These are phyloP conservation scores for Acanthopagrus latus DNA, from an alignment of 2,797 vertebrate genomes.

Conservation along the genomic window DNA sequence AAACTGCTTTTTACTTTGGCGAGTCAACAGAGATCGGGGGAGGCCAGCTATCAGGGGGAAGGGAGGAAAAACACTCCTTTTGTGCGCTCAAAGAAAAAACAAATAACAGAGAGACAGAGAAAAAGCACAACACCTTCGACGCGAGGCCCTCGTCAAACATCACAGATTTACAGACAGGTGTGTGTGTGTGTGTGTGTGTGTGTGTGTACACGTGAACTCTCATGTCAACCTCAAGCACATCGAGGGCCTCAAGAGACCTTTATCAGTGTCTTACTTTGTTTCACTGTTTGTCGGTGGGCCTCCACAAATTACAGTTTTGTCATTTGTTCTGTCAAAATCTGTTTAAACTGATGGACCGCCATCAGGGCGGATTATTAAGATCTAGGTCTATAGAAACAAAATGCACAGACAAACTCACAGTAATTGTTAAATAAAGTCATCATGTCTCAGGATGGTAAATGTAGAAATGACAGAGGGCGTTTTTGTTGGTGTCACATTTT, in stretches of 20 bases:
- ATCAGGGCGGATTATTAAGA: too few species aligned
- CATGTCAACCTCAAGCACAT: background rate
- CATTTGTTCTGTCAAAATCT: too few species aligned
- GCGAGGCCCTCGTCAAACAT: background rate
- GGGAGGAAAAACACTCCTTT: constrained; percentile 32
- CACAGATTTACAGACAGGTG: background rate
- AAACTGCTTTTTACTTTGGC: constrained; percentile 61
- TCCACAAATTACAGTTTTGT: background rate
- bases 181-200: background rate
- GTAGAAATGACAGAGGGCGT: too few species aligned
- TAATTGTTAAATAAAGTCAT: background rate
- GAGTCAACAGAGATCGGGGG: constrained; percentile 59
- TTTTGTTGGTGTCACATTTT: background rate
- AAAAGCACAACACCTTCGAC: constrained; percentile 11
- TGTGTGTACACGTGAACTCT: too few species aligned
- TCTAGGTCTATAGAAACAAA: too few species aligned
- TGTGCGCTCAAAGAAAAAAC: constrained; percentile 22
- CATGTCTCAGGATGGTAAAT: background rate
- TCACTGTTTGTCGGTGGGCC: constrained; percentile 7
- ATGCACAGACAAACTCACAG: background rate
- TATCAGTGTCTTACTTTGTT: background rate
- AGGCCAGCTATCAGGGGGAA: constrained; percentile 28
- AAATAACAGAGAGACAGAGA: constrained; percentile 13
- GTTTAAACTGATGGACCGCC: too few species aligned
- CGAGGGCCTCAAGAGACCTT: background rate